Conservation (phyloP, 2,797 vertebrate species). For the Sebastes minor region DNA sequence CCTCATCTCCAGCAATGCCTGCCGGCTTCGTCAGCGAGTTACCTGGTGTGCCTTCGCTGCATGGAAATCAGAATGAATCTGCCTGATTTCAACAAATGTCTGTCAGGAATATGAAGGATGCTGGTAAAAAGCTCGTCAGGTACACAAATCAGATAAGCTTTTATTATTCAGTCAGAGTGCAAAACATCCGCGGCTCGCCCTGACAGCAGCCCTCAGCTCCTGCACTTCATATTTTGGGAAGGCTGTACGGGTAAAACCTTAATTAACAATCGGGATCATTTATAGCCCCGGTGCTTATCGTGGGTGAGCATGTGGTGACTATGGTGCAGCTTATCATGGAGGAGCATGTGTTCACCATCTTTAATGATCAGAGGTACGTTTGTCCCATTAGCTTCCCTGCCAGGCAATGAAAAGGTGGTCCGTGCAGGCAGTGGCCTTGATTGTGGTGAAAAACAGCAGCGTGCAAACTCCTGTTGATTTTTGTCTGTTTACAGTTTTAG, state of each 20-base stretch:
- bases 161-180: conserved; percentile 26
- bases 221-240: conserved; percentile 13
- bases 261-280: conserved; percentile 58
- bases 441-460: conserved; percentile 9
- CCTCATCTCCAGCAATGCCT: conserved; percentile 15
- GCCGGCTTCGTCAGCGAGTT: conserved; percentile 18
- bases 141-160: conserved; percentile 4
- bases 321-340: conserved; percentile 38
- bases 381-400: conserved; percentile 16
- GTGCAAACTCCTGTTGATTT: conserved; percentile 19
- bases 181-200: not conserved
- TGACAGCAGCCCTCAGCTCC: not conserved
- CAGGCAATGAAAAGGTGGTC: not conserved
- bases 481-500: conserved; percentile 20
- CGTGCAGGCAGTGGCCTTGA: not conserved
- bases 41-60: conserved; percentile 10
- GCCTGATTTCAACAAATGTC: conserved; percentile 19
- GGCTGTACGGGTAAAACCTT: conserved; percentile 31
- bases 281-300: conserved; percentile 59
- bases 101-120: conserved; percentile 26
- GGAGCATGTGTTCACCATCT: conserved; percentile 42
- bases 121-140: conserved; percentile 6
- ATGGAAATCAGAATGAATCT: conserved; percentile 16
- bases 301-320: conserved; percentile 32
- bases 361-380: conserved; percentile 49